These are phyloP conservation scores for Marcusenius ussheri DNA, from an alignment of 2,113 vertebrate species.

Conservation along the genomic window DNA sequence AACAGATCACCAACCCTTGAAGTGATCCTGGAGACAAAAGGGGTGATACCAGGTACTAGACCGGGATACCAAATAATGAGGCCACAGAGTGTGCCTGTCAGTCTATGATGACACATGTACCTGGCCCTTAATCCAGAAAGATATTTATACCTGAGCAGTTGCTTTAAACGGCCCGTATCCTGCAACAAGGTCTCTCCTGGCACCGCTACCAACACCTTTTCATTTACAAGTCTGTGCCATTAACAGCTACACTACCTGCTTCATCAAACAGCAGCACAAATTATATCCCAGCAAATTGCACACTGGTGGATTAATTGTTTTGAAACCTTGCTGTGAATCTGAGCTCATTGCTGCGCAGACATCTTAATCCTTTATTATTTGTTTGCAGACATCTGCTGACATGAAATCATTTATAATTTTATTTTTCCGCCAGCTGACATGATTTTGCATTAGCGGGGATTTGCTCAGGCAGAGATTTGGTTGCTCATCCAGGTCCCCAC, in stretches of 20 bases:
- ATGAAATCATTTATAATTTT: not conserved
- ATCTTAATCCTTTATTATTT: not conserved
- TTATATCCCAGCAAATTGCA: not conserved
- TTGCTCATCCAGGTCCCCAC: not conserved
- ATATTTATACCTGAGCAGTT: not conserved
- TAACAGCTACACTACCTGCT: not conserved
- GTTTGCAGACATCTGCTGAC: conserved; percentile 1
- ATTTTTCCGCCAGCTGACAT: not conserved
- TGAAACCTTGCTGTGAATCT: not conserved
- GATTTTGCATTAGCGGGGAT: not conserved
- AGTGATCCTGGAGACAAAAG: not conserved
- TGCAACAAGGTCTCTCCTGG: not conserved
- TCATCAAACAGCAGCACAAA: not conserved
- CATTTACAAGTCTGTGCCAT: not conserved
- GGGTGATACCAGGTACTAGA: not conserved
- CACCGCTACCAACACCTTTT: not conserved
- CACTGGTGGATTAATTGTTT: not conserved
- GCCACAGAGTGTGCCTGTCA: not conserved
- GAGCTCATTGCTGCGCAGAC: not conserved
- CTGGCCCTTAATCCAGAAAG: not conserved
- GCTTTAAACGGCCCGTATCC: not conserved
- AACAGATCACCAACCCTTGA: not conserved
- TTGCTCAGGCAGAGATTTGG: not conserved
- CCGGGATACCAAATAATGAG: not conserved
- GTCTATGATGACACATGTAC: not conserved